Percentiles rank a stretch among this genome's conserved stretches.
These are phyloP conservation scores for Orchesella flavescens DNA, from an alignment of 2,888 invertebrate species.

Conservation along the genomic window DNA sequence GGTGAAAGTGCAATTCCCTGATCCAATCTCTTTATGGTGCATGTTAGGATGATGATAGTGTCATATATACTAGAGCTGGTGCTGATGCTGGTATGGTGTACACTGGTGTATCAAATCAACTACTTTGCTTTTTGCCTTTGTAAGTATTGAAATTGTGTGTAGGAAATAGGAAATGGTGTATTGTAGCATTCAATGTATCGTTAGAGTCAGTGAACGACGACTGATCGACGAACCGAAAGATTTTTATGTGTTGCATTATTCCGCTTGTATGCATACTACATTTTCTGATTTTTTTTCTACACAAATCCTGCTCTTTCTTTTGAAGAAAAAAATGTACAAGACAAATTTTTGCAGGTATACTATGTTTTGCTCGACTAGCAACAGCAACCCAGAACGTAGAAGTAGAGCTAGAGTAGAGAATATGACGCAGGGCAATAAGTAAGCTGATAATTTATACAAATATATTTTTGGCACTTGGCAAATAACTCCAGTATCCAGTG, in stretches of 20 bases:
- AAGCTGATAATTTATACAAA: neutral
- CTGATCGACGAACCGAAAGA: slow-evolving; percentile 49
- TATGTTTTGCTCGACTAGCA: neutral
- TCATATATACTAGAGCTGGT: slow-evolving; percentile 11
- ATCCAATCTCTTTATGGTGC: slow-evolving; percentile 35
- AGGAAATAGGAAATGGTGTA: slow-evolving; percentile 38
- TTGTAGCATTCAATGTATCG: slow-evolving; percentile 23
- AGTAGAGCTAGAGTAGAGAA: slow-evolving; percentile 11
- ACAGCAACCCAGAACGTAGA: no score
- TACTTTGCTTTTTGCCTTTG: neutral
- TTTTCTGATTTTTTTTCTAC: neutral
- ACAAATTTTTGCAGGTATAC: no score
- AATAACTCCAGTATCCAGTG: neutral
- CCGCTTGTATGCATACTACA: slow-evolving; percentile 21
- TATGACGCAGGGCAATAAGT: slow-evolving; percentile 17
- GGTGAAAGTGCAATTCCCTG: slow-evolving; percentile 55
- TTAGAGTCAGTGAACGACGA: slow-evolving; percentile 46
- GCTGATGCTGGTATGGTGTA: no score
- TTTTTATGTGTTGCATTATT: slow-evolving; percentile 34
- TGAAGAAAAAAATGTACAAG: slow-evolving; percentile 2
- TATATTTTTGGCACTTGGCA: neutral
- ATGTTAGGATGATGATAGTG: slow-evolving; percentile 13
- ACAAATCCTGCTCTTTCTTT: no score
- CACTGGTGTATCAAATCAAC: no score
- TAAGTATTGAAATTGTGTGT: neutral